A percentile compares a stretch with the other conserved stretches of the same genome.
Conservation (phyloP, 2,888 invertebrate species). For the Hololepta plana region DNA sequence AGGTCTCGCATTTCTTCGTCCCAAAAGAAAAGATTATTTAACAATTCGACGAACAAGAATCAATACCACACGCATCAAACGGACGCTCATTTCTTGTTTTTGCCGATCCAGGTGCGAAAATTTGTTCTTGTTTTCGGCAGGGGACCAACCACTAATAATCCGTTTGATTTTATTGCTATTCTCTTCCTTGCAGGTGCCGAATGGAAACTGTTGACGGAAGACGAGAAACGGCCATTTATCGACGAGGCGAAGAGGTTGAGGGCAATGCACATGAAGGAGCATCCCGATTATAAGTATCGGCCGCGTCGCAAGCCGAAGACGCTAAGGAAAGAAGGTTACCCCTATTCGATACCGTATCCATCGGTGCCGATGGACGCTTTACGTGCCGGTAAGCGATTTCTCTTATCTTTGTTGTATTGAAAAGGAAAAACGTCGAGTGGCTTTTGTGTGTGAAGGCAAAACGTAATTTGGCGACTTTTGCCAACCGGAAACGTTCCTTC, state of each 20-base stretch:
- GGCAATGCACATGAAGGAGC: conserved; percentile 89
- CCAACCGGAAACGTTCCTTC: too few species aligned
- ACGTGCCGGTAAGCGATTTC: conserved; percentile 53
- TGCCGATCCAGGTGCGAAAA: neutral
- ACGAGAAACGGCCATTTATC: conserved; percentile 92
- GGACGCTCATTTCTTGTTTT: too few species aligned
- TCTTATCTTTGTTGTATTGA: neutral
- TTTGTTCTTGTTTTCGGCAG: neutral
- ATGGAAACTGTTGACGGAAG: conserved; percentile 88
- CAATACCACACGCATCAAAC: too few species aligned
- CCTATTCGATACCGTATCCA: conserved; percentile 83
- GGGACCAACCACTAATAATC: neutral
- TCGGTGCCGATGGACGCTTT: conserved; percentile 81
- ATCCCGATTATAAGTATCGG: conserved; percentile 87
- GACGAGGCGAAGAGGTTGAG: conserved; percentile 92
- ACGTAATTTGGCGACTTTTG: neutral
- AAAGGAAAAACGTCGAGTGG: neutral
- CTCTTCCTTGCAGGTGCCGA: conserved; percentile 64
- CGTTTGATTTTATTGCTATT: conserved; percentile 5
- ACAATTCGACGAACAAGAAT: too few species aligned
- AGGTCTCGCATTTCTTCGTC: too few species aligned
- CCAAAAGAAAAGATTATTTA: too few species aligned
- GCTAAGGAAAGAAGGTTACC: conserved; percentile 74
- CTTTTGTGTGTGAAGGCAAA: conserved; percentile 1
- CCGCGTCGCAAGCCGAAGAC: conserved; percentile 81